Evolutionary conservation across 2,797 vertebrate genomes (phyloP).

Genomic region (Darevskia mixta): DNA sequence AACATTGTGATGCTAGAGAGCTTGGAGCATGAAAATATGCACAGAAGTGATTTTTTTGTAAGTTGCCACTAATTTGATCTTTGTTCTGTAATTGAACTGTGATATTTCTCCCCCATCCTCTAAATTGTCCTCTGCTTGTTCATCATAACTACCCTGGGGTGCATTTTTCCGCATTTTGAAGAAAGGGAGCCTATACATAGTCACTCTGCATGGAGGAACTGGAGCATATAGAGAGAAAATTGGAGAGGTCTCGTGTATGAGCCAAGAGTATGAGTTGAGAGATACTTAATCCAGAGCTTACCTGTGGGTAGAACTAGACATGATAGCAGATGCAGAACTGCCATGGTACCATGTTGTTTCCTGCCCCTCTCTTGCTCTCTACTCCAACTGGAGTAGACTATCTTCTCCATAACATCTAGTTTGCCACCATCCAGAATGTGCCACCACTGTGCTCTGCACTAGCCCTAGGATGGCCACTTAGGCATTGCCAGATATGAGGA

Average conservation of each 20-base stretch:
- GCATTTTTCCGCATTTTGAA: background rate
- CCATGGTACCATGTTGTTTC: background rate
- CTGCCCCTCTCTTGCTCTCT: too few species aligned
- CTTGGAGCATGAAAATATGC: background rate
- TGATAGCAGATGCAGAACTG: background rate
- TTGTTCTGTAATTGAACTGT: background rate
- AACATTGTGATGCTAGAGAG: background rate
- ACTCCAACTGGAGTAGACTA: too few species aligned
- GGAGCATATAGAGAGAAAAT: background rate
- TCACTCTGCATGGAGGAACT: background rate
- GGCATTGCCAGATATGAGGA: too few species aligned
- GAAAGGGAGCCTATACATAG: background rate
- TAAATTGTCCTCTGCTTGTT: background rate
- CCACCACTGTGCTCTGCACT: too few species aligned
- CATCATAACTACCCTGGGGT: background rate
- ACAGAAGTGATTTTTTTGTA: background rate
- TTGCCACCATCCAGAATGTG: background rate
- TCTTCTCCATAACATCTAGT: background rate
- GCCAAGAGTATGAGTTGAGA: background rate
- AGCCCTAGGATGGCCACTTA: too few species aligned
- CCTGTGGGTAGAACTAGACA: background rate
- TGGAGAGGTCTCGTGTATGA: background rate
- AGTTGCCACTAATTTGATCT: background rate
- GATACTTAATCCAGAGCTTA: background rate
- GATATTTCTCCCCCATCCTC: constrained; percentile 35